Base-by-base conservation (phyloP, 2,797 vertebrate genomes). In the Yasuhikotakia modesta region DNA sequence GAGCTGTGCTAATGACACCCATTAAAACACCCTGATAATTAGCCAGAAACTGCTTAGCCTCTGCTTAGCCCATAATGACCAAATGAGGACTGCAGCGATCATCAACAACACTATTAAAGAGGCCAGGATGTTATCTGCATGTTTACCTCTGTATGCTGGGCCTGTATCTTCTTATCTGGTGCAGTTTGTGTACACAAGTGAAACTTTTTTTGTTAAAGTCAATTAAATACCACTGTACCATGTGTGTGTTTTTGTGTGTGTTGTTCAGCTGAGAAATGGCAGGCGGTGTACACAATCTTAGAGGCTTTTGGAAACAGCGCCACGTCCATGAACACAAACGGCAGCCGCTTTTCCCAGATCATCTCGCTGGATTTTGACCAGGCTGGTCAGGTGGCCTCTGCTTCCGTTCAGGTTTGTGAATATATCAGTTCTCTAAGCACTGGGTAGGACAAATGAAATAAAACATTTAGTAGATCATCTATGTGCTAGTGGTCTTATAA, bases 291-390 rank as follows among this genome's bases (percentile, higher is more conserved):
- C 90, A 98, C 96, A 73, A 89, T 99, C 87, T 90, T 99, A 87
- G 97, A 99, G 87, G 96, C 97, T 78, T 99, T 99, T 83, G 97
- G 97, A 46, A 97, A 97, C 90, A 95, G 95, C 85, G 87, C 93
- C 83, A 97, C 96, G 0, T 76, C 93, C 80, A 94, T 98, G 93
- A 98, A 98, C 1, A 45, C 91, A 84, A 99, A 95, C 0, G 96
- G 95, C 84, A 97, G 96, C 0, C 96, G 96, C 83, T 98, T 98
- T 90, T 97, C 97, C 1, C 97, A 99, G 84, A 95, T 99, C 1
- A 92, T 98, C 86, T 99, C 97, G 6, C 91, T 99, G 76, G 97
- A 98, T 87, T 99, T 99, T 6, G 97, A 99, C 89, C 97, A 98
- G 90, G 92, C 97, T 2, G 97, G 97, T 57, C 97, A 97, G 90